Evolutionary conservation across 2,113 vertebrate genomes (phyloP).

Genomic region (Aegithalos caudatus): DNA sequence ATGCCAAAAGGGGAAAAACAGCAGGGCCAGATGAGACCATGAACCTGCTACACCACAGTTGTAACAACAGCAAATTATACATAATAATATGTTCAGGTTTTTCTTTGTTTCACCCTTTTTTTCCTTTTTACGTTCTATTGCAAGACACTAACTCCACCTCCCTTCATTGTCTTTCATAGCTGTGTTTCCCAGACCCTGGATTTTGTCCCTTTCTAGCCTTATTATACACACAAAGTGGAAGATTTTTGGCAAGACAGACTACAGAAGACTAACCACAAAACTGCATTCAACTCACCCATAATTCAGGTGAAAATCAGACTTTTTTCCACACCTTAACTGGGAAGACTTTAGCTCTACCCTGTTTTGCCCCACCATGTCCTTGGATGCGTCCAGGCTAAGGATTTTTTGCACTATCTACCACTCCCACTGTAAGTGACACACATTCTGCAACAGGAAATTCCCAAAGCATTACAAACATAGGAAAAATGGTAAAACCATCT

Average conservation of each 20-base stretch:
- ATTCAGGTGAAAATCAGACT: neutral
- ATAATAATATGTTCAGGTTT: neutral
- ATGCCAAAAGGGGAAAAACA: neutral
- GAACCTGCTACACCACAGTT: neutral
- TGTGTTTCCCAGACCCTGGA: neutral
- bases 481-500: neutral
- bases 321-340: neutral
- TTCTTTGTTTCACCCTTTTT: neutral
- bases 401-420: neutral
- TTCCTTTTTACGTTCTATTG: neutral
- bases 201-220: neutral
- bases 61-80: neutral
- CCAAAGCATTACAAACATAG: neutral
- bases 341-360: neutral
- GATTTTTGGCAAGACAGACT: neutral
- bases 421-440: neutral
- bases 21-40: neutral
- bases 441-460: constrained; percentile 15
- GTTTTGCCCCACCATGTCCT: neutral
- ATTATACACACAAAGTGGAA: neutral
- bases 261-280: neutral
- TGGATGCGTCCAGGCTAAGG: neutral
- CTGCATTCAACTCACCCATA: neutral
- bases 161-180: neutral
- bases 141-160: neutral